phyloP scores from a whole-genome alignment of 2,888 invertebrate species.

The Acholoe squamosa region DNA sequence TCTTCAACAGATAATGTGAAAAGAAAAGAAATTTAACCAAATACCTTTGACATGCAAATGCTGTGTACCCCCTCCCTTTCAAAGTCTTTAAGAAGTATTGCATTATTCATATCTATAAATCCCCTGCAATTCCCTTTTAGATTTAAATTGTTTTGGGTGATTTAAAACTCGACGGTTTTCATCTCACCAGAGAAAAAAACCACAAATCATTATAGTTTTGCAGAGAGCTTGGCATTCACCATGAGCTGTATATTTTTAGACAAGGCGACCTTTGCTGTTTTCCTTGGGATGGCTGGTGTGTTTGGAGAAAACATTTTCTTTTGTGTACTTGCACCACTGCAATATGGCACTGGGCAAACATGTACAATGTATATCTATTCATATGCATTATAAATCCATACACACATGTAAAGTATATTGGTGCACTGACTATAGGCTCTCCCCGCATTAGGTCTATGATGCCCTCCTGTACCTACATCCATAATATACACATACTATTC shows the following conservation, averaged over 20 bases:
- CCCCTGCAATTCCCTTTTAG: too few relatives aligned
- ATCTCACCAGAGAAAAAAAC: too few relatives aligned
- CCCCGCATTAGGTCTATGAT: not conserved
- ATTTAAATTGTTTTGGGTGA: too few relatives aligned
- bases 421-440: not conserved
- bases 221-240: not conserved
- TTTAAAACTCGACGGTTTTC: too few relatives aligned
- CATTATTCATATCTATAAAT: too few relatives aligned
- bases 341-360: not conserved
- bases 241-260: constrained; percentile 5
- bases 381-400: not conserved
- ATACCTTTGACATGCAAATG: too few relatives aligned
- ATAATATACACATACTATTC: not conserved
- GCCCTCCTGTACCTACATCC: not conserved
- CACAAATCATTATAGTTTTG: too few relatives aligned
- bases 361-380: not conserved
- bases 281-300: not conserved
- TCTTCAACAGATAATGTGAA: too few relatives aligned
- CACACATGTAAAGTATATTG: not conserved
- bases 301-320: not conserved
- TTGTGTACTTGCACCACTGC: not conserved
- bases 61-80: too few relatives aligned
- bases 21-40: too few relatives aligned
- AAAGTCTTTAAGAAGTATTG: too few relatives aligned
- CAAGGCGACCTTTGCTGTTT: not conserved